Conservation (phyloP, 2,888 invertebrate genomes). For the Polyploca ridens region DNA sequence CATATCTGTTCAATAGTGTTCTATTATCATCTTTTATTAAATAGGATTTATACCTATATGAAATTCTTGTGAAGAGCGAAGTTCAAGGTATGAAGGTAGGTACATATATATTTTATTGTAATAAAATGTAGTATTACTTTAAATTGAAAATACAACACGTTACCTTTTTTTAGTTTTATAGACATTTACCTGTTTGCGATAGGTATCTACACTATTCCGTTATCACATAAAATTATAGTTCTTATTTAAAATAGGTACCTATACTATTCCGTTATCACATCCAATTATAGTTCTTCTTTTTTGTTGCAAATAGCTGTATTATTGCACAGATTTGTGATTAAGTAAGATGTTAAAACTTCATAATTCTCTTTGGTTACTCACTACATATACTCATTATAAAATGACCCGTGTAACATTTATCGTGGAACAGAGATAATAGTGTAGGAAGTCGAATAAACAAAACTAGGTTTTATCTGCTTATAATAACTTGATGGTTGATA, state of each 20-base stretch:
- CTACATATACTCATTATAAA: neutral
- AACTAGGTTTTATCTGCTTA: neutral
- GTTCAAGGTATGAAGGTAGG: neutral
- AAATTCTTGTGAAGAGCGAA: neutral
- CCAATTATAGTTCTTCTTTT: too few relatives aligned
- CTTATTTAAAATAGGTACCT: too few relatives aligned
- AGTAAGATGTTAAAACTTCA: neutral
- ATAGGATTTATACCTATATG: neutral
- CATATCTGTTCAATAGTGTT: constrained; percentile 33
- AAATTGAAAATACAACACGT: too few relatives aligned
- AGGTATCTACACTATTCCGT: too few relatives aligned
- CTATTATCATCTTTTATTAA: constrained; percentile 22
- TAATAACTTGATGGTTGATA: neutral
- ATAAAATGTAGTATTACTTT: too few relatives aligned
- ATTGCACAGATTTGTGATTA: neutral
- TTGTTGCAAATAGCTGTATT: neutral
- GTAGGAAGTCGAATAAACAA: neutral
- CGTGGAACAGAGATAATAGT: neutral
- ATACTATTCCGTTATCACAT: too few relatives aligned
- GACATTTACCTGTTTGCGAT: too few relatives aligned
- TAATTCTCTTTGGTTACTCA: neutral
- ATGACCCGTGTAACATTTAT: neutral
- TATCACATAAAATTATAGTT: too few relatives aligned
- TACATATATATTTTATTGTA: too few relatives aligned
- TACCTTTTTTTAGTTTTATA: too few relatives aligned